phyloP scores from a whole-genome alignment of 2,888 invertebrate genomes.

The Conistra vaccinii region DNA sequence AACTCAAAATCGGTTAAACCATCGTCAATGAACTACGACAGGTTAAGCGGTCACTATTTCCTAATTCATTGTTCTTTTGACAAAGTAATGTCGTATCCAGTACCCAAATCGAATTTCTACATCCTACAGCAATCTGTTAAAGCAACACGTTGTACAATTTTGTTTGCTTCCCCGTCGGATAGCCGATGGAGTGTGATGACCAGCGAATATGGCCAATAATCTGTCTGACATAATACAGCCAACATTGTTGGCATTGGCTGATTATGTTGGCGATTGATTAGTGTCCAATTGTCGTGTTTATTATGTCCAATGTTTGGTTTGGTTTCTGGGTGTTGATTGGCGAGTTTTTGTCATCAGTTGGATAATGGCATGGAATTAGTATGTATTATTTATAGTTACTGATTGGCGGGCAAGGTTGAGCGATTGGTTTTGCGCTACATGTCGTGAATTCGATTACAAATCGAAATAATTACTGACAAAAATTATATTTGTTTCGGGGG shows the following conservation, averaged over 20 bases:
- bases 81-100: constrained; percentile 37
- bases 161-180: constrained; percentile 65
- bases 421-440: background rate
- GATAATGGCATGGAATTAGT: background rate
- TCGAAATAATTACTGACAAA: background rate
- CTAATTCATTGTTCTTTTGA: constrained; percentile 34
- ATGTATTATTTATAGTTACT: background rate
- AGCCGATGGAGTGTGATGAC: constrained; percentile 68
- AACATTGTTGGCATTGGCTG: constrained; percentile 59
- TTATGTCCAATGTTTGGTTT: constrained; percentile 11
- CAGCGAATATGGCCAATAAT: constrained; percentile 65
- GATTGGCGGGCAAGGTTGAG: background rate
- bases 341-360: constrained; percentile 4
- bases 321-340: constrained; percentile 23
- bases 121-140: constrained; percentile 57
- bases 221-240: constrained; percentile 54
- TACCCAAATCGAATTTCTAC: constrained; percentile 19
- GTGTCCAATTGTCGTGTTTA: constrained; percentile 25
- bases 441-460: background rate
- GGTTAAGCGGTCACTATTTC: constrained; percentile 10
- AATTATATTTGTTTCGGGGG: background rate
- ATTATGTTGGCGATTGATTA: constrained; percentile 54
- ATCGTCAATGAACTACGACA: constrained; percentile 23
- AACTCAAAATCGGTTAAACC: constrained; percentile 9
- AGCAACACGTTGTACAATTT: constrained; percentile 68